These are phyloP conservation scores for Acanthurus leucopareius DNA, from an alignment of 2,797 vertebrate species.

Conservation along the genomic window DNA sequence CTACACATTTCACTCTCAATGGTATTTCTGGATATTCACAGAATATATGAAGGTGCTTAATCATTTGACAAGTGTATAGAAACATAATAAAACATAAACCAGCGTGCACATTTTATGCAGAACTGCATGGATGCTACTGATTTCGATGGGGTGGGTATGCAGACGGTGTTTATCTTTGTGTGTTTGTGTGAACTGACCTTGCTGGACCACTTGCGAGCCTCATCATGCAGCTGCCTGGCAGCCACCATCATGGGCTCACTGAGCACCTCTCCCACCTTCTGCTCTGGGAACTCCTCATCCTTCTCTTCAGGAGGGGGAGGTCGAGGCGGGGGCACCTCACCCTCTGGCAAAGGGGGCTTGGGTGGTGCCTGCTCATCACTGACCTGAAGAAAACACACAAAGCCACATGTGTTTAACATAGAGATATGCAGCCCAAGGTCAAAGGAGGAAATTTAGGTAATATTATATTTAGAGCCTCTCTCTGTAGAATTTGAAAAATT, in stretches of 20 bases:
- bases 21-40: constrained; percentile 35
- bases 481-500: too few relatives aligned
- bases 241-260: constrained; percentile 99
- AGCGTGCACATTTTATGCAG: neutral
- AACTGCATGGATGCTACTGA: neutral
- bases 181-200: constrained; percentile 80
- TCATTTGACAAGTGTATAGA: neutral
- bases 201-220: constrained; percentile 98
- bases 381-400: constrained; percentile 81
- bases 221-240: constrained; percentile 95
- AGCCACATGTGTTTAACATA: neutral
- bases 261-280: constrained; percentile 95
- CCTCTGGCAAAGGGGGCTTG: constrained; percentile 96
- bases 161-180: neutral
- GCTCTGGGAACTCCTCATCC: constrained; percentile 98
- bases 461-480: neutral
- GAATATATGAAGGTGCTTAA: constrained; percentile 32
- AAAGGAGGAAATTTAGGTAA: neutral
- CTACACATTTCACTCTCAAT: constrained; percentile 74
- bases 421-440: neutral
- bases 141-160: neutral
- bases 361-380: constrained; percentile 96
- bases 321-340: constrained; percentile 95
- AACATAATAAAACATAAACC: neutral
- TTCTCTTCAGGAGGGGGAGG: constrained; percentile 98